These are phyloP conservation scores for Pollachius pollachius DNA, from an alignment of 2,113 vertebrate genomes.

Conservation along the genomic window DNA sequence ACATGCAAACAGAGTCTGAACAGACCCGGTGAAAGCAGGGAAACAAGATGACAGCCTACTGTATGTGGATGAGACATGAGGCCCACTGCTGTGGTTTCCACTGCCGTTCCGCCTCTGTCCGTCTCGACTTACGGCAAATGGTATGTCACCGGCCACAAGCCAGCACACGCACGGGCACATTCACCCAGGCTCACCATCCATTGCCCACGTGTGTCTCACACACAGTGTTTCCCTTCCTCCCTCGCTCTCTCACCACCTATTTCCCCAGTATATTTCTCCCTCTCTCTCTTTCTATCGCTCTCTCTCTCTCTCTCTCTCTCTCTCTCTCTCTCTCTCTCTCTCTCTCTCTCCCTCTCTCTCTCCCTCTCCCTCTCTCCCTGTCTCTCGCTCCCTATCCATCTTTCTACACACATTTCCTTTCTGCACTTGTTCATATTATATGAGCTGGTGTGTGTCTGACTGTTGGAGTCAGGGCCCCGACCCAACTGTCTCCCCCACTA, in stretches of 20 bases:
- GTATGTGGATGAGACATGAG: constrained; percentile 17
- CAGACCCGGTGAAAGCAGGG: constrained; percentile 19
- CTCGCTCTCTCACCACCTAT: not conserved
- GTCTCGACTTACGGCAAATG: constrained; percentile 43
- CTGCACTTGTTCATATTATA: no score
- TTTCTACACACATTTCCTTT: no score
- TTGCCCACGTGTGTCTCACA: constrained; percentile 5
- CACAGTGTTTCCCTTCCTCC: constrained; percentile 1
- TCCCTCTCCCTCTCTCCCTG: no score
- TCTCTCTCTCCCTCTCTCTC: no score
- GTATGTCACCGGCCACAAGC: constrained; percentile 40
- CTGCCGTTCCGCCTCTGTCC: constrained; percentile 31
- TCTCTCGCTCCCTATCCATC: not conserved
- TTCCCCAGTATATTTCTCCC: no score
- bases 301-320: no score
- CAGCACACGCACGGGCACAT: constrained; percentile 13
- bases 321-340: no score
- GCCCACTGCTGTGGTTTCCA: constrained; percentile 36
- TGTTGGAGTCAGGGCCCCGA: no score
- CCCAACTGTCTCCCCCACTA: no score
- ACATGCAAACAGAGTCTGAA: constrained; percentile 15
- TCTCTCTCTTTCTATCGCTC: no score
- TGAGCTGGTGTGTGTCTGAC: no score
- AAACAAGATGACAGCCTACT: constrained; percentile 23
- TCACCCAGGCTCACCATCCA: not conserved